phyloP scores from a whole-genome alignment of 1,140 invertebrate species.

The Pinna nobilis region DNA sequence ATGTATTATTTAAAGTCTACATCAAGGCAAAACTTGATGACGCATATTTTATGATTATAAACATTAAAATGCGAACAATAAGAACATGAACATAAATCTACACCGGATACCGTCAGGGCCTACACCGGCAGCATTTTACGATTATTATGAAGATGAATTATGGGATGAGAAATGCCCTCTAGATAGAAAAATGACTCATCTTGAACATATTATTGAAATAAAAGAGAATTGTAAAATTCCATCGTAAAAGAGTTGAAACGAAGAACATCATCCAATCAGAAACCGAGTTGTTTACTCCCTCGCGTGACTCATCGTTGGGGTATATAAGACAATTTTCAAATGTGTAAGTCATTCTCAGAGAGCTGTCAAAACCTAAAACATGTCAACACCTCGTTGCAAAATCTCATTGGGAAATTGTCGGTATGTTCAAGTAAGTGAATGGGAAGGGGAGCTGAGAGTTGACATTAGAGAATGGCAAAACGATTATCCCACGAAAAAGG shows the following conservation, averaged over 20 bases:
- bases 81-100: neutral
- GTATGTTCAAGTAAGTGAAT: neutral
- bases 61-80: neutral
- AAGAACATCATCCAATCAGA: neutral
- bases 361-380: neutral
- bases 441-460: neutral
- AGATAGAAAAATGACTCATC: constrained; percentile 1
- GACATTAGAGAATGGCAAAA: constrained; percentile 1
- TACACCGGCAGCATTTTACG: too few relatives aligned
- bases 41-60: neutral
- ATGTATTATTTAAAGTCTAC: too few relatives aligned
- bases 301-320: neutral
- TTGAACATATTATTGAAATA: too few relatives aligned
- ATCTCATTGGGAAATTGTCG: neutral
- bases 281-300: neutral
- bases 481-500: constrained; percentile 17
- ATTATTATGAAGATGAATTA: neutral
- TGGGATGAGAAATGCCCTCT: neutral
- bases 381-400: neutral
- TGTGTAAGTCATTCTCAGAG: neutral
- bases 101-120: neutral
- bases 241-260: neutral
- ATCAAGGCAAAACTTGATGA: too few relatives aligned
- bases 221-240: neutral
- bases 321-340: constrained; percentile 2